Conservation (phyloP, 2,888 invertebrate species). For the Platycheirus albimanus region DNA sequence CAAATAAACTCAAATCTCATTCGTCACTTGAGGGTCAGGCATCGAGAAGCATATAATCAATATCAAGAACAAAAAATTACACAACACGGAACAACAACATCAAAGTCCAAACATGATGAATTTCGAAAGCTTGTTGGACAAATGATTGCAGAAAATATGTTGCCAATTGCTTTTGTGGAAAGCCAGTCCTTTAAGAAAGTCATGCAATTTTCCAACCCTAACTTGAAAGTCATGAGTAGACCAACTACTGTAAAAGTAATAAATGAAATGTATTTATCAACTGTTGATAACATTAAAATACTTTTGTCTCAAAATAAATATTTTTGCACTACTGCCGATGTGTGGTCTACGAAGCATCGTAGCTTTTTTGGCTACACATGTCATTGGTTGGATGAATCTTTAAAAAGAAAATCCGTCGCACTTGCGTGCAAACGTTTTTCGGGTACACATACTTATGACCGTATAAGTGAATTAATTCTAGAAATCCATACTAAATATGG, state of each 20-base stretch:
- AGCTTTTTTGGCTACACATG: background rate
- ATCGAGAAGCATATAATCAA: background rate
- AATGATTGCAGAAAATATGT: background rate
- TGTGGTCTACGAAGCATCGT: no score
- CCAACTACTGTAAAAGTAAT: background rate
- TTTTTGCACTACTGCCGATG: no score
- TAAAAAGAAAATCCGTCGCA: background rate
- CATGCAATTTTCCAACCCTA: background rate
- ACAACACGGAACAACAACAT: background rate
- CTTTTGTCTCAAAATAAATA: background rate
- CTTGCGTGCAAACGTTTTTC: no score
- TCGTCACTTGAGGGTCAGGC: background rate
- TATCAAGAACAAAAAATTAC: background rate
- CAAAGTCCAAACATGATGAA: background rate
- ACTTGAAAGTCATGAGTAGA: background rate
- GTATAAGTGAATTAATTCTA: slow-evolving; percentile 13
- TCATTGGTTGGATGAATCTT: background rate
- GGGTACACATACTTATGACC: slow-evolving; percentile 15
- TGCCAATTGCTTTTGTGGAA: no score
- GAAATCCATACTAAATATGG: slow-evolving; percentile 26
- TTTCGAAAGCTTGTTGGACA: background rate
- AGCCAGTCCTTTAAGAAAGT: background rate
- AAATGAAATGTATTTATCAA: background rate
- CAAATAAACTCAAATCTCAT: no score
- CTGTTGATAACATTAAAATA: background rate